These are phyloP conservation scores for Microcebus jonahi DNA, from an alignment of 2,113 vertebrate species.

Conservation along the genomic window DNA sequence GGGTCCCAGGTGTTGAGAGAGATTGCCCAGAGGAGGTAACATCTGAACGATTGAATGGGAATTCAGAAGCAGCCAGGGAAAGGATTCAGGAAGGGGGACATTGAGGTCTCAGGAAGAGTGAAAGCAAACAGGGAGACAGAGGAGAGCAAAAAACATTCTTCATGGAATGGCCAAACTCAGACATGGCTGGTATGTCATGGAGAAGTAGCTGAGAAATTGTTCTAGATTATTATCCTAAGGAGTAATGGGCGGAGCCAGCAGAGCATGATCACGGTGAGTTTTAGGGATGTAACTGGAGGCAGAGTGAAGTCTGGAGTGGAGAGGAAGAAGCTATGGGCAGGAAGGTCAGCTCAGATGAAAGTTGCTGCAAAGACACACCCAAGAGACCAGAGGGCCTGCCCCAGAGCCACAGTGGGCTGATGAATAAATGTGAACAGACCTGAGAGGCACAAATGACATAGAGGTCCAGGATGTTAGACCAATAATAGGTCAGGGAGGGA, in stretches of 20 bases:
- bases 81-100: background rate
- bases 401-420: background rate
- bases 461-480: background rate
- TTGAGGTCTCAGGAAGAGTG: background rate
- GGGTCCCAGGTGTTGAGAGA: background rate
- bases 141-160: background rate
- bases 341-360: background rate
- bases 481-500: background rate
- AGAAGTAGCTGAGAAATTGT: background rate
- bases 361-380: background rate
- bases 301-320: background rate
- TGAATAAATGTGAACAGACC: background rate
- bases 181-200: background rate
- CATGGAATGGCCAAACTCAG: background rate
- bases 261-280: background rate
- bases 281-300: background rate
- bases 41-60: background rate
- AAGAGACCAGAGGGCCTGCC: background rate
- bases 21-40: background rate
- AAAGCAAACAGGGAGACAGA: background rate
- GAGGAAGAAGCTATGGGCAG: background rate
- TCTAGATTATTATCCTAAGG: background rate
- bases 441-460: background rate
- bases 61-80: background rate
- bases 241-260: background rate